phyloP scores from a whole-genome alignment of 2,113 vertebrate species.

The Anser cygnoides region DNA sequence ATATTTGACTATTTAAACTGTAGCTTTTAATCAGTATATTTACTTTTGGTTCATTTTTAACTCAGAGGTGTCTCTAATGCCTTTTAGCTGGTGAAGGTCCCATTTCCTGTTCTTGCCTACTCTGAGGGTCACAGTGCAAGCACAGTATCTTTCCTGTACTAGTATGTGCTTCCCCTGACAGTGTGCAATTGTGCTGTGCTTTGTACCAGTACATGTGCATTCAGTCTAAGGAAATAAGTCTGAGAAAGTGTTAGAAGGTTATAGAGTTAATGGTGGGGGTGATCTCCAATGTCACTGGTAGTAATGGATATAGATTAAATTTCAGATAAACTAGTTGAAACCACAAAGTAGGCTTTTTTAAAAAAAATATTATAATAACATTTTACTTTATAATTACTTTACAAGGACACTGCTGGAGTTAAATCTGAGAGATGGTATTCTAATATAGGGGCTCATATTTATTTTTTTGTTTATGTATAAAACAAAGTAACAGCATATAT shows the following conservation, averaged over 20 bases:
- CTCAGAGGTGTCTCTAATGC: background rate
- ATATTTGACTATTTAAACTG: background rate
- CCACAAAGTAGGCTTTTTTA: background rate
- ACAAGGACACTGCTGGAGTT: background rate
- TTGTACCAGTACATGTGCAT: background rate
- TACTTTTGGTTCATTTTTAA: background rate
- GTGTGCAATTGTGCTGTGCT: background rate
- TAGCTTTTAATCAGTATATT: background rate
- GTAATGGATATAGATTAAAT: background rate
- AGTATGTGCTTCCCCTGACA: rapidly evolving
- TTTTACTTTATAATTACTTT: background rate
- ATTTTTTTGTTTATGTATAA: no score
- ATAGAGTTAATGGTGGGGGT: background rate
- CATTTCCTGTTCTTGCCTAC: background rate
- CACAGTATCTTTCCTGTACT: background rate
- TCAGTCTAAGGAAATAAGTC: background rate
- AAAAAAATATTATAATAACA: no score
- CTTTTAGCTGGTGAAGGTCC: background rate
- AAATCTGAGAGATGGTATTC: background rate
- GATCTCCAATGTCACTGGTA: background rate
- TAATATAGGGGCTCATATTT: background rate
- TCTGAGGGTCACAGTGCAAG: background rate
- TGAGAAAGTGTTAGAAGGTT: background rate
- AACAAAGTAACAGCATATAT: background rate
- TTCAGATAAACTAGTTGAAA: background rate